Percentiles rank a stretch among this genome's conserved stretches.
phyloP scores from a whole-genome alignment of 2,888 invertebrate species.

The Drosophila nr. perissopoda region DNA sequence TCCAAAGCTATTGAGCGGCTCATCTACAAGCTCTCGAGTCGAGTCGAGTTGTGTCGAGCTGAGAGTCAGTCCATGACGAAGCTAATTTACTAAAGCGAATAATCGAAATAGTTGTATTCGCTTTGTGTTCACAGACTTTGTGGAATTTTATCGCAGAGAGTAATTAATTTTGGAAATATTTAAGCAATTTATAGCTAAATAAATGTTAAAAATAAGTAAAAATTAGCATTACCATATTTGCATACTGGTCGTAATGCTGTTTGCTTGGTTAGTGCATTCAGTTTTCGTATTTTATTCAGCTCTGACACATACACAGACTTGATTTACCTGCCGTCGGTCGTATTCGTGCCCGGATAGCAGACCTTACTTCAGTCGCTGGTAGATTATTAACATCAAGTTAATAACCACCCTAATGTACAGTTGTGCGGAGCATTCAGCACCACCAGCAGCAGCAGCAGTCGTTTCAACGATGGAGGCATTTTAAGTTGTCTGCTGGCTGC shows the following conservation, averaged over 20 bases:
- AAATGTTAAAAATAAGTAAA: background rate
- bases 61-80: conserved; percentile 34
- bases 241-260: conserved; percentile 3
- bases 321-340: conserved; percentile 3
- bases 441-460: conserved; percentile 11
- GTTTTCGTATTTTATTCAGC: background rate
- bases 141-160: background rate
- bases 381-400: conserved; percentile 61
- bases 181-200: background rate
- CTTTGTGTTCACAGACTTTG: conserved; percentile 7
- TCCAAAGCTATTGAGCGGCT: conserved; percentile 42
- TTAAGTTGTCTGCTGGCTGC: conserved; percentile 66
- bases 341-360: conserved; percentile 3
- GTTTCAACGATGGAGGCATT: conserved; percentile 44
- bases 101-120: conserved; percentile 16
- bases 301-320: background rate
- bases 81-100: conserved; percentile 32
- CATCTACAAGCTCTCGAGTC: conserved; percentile 33
- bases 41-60: conserved; percentile 14
- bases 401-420: conserved; percentile 78
- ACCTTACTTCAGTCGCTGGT: conserved; percentile 8
- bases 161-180: conserved; percentile 1
- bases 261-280: conserved; percentile 1
- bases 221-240: background rate
- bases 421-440: conserved; percentile 59